Evolutionary conservation across 2,888 invertebrate genomes (phyloP), one percentile per base, ranked within the genome.

Genomic region (Pardosa pseudoannulata): DNA sequence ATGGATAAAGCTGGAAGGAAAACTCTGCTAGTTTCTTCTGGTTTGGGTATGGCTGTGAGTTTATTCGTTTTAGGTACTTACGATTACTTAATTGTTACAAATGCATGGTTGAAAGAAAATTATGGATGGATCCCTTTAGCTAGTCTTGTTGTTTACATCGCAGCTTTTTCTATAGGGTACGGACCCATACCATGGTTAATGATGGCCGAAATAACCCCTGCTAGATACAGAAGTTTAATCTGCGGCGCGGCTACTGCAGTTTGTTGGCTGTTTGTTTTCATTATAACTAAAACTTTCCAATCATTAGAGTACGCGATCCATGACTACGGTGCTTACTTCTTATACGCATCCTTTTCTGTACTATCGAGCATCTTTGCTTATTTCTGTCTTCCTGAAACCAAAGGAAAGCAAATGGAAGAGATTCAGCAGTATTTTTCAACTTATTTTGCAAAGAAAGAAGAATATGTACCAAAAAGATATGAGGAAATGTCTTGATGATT

Each of bases 121-220:
- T 87, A 87, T 62, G 72, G 74, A n/a, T 96, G 95, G 96, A 90
- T 97, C 87, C 97, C 97, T 28, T 92, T 97, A 23, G 93, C 93
- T 19, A 95, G 95, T 91, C 94, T 96, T 90, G 95, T 97, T 50
- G 92, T 96, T 75, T 97, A 96, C 91, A 96, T 97, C 1, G 92
- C 96, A 71, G 96, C 96, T 36, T 97, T 97, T 91, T 96, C 96
- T 0, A 92, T 97, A 78, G 97, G 96, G 27, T 97, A 95, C 90
- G 96, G 96, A 0, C 96, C 96, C 0, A 95, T 96, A 90, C 96
- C 96, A 1, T 96, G 96, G 96, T 94, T 96, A n/a, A 96, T 97
- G 96, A 95, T 97, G 94, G 97, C 97, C 79, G 97, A 97, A 92
- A 96, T 97, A 89, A 92, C 98, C 90, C 96, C 98, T 73, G 93